Conservation (phyloP, 1,140 invertebrate species). For the Drosophila setifemur region DNA sequence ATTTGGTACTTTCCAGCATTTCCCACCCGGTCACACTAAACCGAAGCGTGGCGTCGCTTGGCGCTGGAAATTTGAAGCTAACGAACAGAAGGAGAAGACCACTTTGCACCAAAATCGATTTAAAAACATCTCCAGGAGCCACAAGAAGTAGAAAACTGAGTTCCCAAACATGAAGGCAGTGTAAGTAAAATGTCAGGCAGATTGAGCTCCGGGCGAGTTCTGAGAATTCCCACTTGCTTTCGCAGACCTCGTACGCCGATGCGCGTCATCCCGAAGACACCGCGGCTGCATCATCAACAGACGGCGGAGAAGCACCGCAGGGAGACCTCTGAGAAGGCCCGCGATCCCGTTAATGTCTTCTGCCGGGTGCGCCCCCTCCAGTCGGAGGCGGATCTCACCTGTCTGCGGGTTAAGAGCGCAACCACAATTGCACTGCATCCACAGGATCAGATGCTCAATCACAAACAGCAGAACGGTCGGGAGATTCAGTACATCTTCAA, state of each 20-base stretch:
- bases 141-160: neutral
- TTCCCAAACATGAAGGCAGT: conserved; percentile 57
- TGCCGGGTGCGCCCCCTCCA: conserved; percentile 91
- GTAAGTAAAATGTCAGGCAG: conserved; percentile 36
- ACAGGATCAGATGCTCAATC: conserved; percentile 85
- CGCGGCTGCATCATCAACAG: conserved; percentile 22
- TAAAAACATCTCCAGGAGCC: neutral
- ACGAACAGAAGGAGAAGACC: conserved; percentile 20
- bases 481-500: conserved; percentile 91
- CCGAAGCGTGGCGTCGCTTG: conserved; percentile 63
- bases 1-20: neutral
- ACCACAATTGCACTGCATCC: conserved; percentile 86
- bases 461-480: conserved; percentile 85
- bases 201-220: no score
- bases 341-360: conserved; percentile 91
- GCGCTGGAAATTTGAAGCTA: conserved; percentile 67
- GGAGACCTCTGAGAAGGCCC: conserved; percentile 37
- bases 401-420: conserved; percentile 89
- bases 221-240: neutral
- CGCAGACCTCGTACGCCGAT: conserved; percentile 76
- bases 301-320: conserved; percentile 38
- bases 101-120: neutral
- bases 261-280: conserved; percentile 60
- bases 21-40: conserved; percentile 24
- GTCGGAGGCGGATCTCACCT: conserved; percentile 86